phyloP scores from a whole-genome alignment of 2,797 vertebrate genomes.

The Choloepus didactylus region DNA sequence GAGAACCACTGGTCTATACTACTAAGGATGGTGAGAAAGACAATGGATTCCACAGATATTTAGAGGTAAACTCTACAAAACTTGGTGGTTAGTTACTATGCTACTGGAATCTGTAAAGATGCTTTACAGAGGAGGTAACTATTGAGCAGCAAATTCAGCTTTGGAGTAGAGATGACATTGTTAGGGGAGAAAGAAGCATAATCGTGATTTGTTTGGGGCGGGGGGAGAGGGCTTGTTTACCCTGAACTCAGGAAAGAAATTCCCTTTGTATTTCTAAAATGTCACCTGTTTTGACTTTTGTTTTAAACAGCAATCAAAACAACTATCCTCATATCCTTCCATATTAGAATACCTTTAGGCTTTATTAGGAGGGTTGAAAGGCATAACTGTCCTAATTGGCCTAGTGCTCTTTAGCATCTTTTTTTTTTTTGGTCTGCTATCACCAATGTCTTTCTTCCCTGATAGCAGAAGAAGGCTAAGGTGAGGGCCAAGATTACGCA shows the following conservation, averaged over 20 bases:
- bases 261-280: conserved; percentile 47
- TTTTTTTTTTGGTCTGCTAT: neutral
- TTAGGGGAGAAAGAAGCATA: neutral
- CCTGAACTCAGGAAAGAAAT: conserved; percentile 30
- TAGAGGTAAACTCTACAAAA: neutral
- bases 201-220: conserved; percentile 35
- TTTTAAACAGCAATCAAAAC: neutral
- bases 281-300: neutral
- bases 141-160: conserved; percentile 32
- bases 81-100: neutral
- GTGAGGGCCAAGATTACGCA: neutral
- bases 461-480: neutral
- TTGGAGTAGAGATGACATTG: conserved; percentile 24
- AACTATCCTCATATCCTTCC: neutral
- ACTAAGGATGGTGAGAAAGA: conserved; percentile 12
- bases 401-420: neutral
- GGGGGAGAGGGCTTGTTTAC: neutral
- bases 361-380: neutral
- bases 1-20: neutral
- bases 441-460: neutral
- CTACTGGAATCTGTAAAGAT: conserved; percentile 32
- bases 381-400: neutral
- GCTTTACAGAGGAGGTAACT: neutral
- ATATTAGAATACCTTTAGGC: conserved; percentile 30
- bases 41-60: neutral